Base-by-base conservation (phyloP, 2,113 vertebrate species). In the Cavia porcellus region DNA sequence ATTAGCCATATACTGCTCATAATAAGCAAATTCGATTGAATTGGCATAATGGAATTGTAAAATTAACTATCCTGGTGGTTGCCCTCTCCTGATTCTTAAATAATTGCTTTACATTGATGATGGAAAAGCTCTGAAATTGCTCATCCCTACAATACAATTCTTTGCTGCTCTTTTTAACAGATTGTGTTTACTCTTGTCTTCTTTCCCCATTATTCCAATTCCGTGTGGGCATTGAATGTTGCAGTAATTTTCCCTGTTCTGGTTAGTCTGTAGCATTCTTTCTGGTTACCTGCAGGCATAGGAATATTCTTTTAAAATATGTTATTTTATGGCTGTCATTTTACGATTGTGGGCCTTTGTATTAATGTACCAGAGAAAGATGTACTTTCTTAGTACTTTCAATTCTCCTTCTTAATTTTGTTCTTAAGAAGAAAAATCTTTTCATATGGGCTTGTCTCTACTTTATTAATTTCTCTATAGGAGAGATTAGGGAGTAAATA, bases 11-110 rank as follows among this genome's bases (percentile, higher is more conserved):
- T 68, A 62, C 70, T 92, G 35, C 20, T 85, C n/a, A 52, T 62
- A 92, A 45, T 95, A 75, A 94, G 68, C 57, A 50, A 70, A 84
- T 42, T 72, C 25, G n/a, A 81, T 90, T 90, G 86, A 74, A 64
- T 72, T 50, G 52, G 45, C 77, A 19, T 81, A 83, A 59, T 88
- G n/a, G 24, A 52, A n/a, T 45, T 84, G 17, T 92, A 77, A 96
- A 75, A 59, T 95, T 84, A 81, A 70, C 59, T 77, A 80, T 61
- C 38, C 45, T 68, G 10, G 42, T 59, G 24, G 42, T 45, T 82
- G 32, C 83, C 45, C 42, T 83, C 25, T 86, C 81, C 62, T 94
- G 11, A 86, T 82, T 81, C 62, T 94, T 88, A 30, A 88, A 24
- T 61, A 87, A 87, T 72, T 68, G 19, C 47, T 92, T 95, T 42